Base-by-base conservation (phyloP, 1,140 invertebrate species). In the Drosophila nebulosa region DNA sequence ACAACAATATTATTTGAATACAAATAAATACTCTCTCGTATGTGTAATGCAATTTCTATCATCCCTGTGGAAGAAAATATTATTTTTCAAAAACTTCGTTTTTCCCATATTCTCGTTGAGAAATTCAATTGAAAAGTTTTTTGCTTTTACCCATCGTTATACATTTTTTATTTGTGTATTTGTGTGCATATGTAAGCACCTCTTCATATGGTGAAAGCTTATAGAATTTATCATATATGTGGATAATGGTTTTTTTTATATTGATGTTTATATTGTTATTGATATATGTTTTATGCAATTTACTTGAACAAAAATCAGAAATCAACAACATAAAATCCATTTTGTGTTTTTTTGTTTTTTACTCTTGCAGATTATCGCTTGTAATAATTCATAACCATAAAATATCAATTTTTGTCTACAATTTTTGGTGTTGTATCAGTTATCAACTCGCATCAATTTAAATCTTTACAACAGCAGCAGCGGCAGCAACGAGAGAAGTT, bases 361-460 rank as follows among this genome's bases (percentile, higher is more conserved):
- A 63, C 9, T 30, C 1, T 3, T 46, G 4, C 18, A 75, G 83
- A 88, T 88, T 88, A 88, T 88, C 78, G 64, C 63, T 73, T 68
- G 65, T 60, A 83, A 88, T 88, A 88, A 88, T 88, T 88, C 79
- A 88, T 88, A 88, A 76, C 78, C 83, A 88, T 88, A 88, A 88
- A 88, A 88, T 83, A 88, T 88, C 83, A 88, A 88, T 88, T 88
- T 81, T 81, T 83, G 78, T 74, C 71, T 67, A 79, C 59, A 84
- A 66, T 79, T 83, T 80, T 62, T 42, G 66, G 42, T 10, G 39
- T 59, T 30, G 14, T 42, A 60, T 62, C 50, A 67, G 64, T 65
- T 78, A 83, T 81, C 74, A 66, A 42, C 62, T 55, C 62, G 72
- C 72, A 88, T 88, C 83, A 88, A 88, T 88, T 88, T 81, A 62